Conservation (phyloP, 2,797 vertebrate species). For the Ibycter americanus region DNA sequence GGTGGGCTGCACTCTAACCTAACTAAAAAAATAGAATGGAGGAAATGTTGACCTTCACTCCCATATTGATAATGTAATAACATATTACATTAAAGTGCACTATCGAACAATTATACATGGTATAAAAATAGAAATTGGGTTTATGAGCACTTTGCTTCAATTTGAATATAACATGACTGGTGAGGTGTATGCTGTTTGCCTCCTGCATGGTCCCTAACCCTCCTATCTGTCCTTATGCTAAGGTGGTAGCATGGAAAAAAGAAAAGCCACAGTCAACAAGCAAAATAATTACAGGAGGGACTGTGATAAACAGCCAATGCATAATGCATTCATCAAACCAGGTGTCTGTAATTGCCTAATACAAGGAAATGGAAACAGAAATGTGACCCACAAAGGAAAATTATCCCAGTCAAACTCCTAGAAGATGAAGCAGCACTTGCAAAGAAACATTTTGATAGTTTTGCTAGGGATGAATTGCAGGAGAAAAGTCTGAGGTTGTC, state of each 20-base stretch:
- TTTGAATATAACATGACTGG: neutral
- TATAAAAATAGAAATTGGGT: neutral
- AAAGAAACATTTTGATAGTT: neutral
- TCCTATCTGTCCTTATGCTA: neutral
- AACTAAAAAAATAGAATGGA: neutral
- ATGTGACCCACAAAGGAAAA: neutral
- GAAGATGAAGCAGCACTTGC: neutral
- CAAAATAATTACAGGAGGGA: neutral
- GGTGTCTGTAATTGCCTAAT: neutral
- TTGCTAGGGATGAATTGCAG: neutral
- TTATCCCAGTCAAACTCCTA: neutral
- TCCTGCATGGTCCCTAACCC: neutral
- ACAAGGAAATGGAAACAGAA: neutral
- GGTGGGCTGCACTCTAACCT: neutral
- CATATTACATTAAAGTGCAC: neutral
- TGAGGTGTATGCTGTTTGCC: neutral
- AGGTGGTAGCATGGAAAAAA: neutral
- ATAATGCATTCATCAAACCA: neutral
- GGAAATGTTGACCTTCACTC: neutral
- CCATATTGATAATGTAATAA: neutral
- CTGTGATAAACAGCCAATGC: neutral
- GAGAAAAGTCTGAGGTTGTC: neutral
- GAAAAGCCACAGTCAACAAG: neutral
- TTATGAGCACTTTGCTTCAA: neutral
- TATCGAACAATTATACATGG: rapidly evolving